Conservation (phyloP, 2,113 vertebrate species). For the Sceloporus undulatus region DNA sequence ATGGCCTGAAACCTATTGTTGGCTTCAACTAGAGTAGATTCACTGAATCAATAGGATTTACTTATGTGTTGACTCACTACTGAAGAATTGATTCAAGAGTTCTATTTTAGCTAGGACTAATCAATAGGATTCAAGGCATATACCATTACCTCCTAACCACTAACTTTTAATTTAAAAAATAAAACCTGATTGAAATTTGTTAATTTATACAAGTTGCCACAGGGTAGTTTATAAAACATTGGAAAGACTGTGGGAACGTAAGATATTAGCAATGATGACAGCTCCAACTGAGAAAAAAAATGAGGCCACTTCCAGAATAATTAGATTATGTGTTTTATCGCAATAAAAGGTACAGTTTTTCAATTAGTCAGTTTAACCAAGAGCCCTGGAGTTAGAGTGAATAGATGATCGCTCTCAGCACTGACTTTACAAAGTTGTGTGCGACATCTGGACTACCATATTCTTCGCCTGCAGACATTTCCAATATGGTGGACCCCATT, state of each 20-base stretch:
- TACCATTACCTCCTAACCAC: constrained; percentile 77
- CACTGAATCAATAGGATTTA: too few relatives aligned
- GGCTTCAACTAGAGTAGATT: too few relatives aligned
- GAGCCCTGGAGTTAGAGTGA: too few relatives aligned
- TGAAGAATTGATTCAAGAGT: too few relatives aligned
- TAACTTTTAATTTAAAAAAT: constrained; percentile 72
- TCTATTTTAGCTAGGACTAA: too few relatives aligned
- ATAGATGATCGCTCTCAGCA: neutral
- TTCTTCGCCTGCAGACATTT: neutral
- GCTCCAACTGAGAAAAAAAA: constrained; percentile 67
- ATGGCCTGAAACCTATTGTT: constrained; percentile 8
- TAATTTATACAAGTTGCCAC: constrained; percentile 80
- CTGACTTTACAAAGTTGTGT: neutral
- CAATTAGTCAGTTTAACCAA: neutral
- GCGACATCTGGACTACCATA: neutral
- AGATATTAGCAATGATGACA: constrained; percentile 75
- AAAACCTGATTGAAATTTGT: constrained; percentile 80
- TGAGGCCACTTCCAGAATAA: constrained; percentile 61
- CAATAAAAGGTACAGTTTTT: neutral
- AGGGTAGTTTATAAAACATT: constrained; percentile 69
- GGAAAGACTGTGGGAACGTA: constrained; percentile 76
- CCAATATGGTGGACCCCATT: neutral
- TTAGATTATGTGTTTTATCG: constrained; percentile 44
- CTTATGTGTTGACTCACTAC: too few relatives aligned
- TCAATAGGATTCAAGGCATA: constrained; percentile 41